Evolutionary conservation across 2,888 invertebrate species (phyloP), one percentile per base, ranked within the genome.

Genomic region (Drosophila neutralis): DNA sequence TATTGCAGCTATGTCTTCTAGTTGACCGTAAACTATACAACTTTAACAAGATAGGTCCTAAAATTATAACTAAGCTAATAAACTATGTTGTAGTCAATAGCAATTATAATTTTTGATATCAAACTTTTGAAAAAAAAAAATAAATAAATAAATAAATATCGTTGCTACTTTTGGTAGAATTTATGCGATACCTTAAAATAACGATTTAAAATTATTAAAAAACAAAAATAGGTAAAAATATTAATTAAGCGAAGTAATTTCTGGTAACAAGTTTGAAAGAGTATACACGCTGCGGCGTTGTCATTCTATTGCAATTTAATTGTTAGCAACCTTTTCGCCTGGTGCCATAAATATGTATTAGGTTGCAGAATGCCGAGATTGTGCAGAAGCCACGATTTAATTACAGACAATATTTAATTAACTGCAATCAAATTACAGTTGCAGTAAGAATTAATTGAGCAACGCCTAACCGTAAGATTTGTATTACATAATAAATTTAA

Each of bases 341-440:
- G 36, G 1, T 56, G 24, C 33, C 76, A 71, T 76, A 71, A 82
- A 84, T 73, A 69, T 62, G 57, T 53, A 78, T 87, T 71, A 76
- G 27, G 65, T 70, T 67, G 45, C 66, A 54, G 52, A 40, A 56
- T 6, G 13, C 18, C 8, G 33, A 27, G 13, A 42, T n/a, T 8
- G 31, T 13, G 1, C 53, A 54, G 29, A n/a, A 6, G 29, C 33
- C 36, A 51, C 7, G 51, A 7, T 40, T 52, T 38, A 51, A 63
- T 66, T 56, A 36, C 45, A 29, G 49, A 52, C 60, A 51, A 56
- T 51, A 68, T 80, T 62, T 57, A 83, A 73, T 76, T 42, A 82
- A 51, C 21, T 59, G 33, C 21, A 70, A 65, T 64, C 35, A 76
- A 73, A n/a, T 40, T 60, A 29, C 11, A 56, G 33, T 54, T 59